A percentile compares a stretch with the other conserved stretches of the same genome.
Evolutionary conservation across 2,797 vertebrate genomes (phyloP).

Genomic region (Mallotus villosus): DNA sequence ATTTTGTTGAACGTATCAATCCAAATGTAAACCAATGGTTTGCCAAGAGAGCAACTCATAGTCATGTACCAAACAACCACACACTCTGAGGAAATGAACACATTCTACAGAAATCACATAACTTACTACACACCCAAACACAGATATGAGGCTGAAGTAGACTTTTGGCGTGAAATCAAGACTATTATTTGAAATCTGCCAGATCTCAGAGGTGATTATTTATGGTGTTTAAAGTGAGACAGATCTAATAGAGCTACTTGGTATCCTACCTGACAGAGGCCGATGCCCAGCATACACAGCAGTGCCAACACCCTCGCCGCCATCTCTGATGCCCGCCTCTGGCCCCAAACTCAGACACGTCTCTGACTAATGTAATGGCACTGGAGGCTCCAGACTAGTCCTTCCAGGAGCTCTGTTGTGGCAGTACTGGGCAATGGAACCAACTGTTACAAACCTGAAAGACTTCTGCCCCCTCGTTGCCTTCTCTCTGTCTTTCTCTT

Average conservation of each 20-base stretch:
- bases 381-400: slow-evolving; percentile 12
- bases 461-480: slow-evolving; percentile 22
- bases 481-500: slow-evolving; percentile 28
- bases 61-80: slow-evolving; percentile 18
- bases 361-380: slow-evolving; percentile 31
- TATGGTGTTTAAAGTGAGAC: background rate
- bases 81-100: slow-evolving; percentile 13
- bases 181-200: background rate
- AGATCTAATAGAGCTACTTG: background rate
- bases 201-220: background rate
- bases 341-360: slow-evolving; percentile 12
- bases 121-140: background rate
- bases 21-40: slow-evolving; percentile 62
- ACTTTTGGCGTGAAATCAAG: background rate
- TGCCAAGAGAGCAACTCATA: slow-evolving; percentile 35
- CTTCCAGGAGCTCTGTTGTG: slow-evolving; percentile 4
- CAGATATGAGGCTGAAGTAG: background rate
- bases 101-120: background rate
- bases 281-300: slow-evolving; percentile 51
- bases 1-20: slow-evolving; percentile 46
- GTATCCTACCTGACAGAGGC: slow-evolving; percentile 64
- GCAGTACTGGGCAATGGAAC: slow-evolving; percentile 32
- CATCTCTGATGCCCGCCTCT: slow-evolving; percentile 61
- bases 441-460: slow-evolving; percentile 45
- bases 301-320: slow-evolving; percentile 49